These are phyloP conservation scores for Cyphomyrmex costatus DNA, from an alignment of 1,140 invertebrate species.

Conservation along the genomic window DNA sequence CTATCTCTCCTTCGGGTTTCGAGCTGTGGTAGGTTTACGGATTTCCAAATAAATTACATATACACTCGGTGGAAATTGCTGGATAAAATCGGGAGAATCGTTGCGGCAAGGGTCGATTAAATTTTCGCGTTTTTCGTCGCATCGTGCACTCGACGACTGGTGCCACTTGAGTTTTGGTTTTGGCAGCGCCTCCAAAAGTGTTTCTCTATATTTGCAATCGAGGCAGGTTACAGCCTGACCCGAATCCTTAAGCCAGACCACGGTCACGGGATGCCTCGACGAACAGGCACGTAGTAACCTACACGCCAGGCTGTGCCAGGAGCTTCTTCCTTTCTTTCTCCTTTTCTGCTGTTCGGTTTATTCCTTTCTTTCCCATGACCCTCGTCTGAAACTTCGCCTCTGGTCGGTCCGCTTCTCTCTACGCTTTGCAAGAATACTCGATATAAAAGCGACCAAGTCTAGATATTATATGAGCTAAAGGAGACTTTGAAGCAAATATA, in stretches of 20 bases:
- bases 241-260: constrained; percentile 83
- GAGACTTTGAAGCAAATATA: constrained; percentile 57
- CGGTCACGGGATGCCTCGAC: constrained; percentile 77
- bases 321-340: constrained; percentile 74
- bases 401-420: constrained; percentile 6
- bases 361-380: constrained; percentile 59
- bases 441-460: constrained; percentile 59
- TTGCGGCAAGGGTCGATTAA: constrained; percentile 75
- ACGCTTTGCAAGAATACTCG: constrained; percentile 57
- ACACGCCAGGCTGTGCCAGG: constrained; percentile 80
- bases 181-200: constrained; percentile 82
- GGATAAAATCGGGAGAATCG: constrained; percentile 29
- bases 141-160: constrained; percentile 50
- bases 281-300: constrained; percentile 81
- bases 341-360: constrained; percentile 50
- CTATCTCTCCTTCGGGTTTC: constrained; percentile 58
- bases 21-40: constrained; percentile 8
- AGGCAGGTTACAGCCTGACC: constrained; percentile 84
- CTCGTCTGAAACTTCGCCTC: constrained; percentile 69
- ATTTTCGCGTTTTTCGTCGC: constrained; percentile 79
- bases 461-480: constrained; percentile 71
- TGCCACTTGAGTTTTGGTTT: constrained; percentile 80
- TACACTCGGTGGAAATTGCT: constrained; percentile 17
- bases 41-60: constrained; percentile 26
- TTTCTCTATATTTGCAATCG: constrained; percentile 84